These are phyloP conservation scores for Naja naja DNA, from an alignment of 2,113 vertebrate species.

Conservation along the genomic window DNA sequence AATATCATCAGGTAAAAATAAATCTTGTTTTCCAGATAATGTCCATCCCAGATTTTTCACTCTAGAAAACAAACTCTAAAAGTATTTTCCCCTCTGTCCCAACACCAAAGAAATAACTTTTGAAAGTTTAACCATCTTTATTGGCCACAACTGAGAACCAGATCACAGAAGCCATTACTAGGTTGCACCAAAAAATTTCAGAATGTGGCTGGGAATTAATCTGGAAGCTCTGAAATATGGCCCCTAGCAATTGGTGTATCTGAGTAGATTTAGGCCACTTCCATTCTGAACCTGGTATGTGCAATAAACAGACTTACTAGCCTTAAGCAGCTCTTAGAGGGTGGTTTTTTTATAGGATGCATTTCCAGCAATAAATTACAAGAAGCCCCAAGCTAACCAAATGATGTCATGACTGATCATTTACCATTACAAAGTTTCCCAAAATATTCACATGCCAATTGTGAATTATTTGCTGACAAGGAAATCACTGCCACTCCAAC, in stretches of 20 bases:
- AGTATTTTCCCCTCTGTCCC: neutral
- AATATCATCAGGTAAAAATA: neutral
- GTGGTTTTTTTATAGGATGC: neutral
- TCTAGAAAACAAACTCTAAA: neutral
- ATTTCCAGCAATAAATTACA: neutral
- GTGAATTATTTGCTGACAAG: neutral
- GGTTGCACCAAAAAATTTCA: neutral
- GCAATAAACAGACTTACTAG: neutral
- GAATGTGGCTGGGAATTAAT: neutral
- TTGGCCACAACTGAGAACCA: neutral
- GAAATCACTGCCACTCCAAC: neutral
- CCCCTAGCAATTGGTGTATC: neutral
- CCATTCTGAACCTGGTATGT: neutral
- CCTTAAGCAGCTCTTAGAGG: neutral
- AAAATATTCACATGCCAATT: neutral
- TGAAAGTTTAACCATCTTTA: neutral
- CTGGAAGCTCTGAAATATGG: neutral
- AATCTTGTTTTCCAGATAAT: neutral
- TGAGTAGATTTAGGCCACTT: neutral
- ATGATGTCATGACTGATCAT: neutral
- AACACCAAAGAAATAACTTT: neutral
- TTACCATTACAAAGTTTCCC: neutral
- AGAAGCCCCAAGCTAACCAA: neutral
- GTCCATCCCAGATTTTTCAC: neutral
- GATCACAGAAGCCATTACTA: neutral